Evolutionary conservation across 2,888 invertebrate species (phyloP), one percentile per base, ranked within the genome.

Genomic region (Andricus quercusramuli): DNA sequence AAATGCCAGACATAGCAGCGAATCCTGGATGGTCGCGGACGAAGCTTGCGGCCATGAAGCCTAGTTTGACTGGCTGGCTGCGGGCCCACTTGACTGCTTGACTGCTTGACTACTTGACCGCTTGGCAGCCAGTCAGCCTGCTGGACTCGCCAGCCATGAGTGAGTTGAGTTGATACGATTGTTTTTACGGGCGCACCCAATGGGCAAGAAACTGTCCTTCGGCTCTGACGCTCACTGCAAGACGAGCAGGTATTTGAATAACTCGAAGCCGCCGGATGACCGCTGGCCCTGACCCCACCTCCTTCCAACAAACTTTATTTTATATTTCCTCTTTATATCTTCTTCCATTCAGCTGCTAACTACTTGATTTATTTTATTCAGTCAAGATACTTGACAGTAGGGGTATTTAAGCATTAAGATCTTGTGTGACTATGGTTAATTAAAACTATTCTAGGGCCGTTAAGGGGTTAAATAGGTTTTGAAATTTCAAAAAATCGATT

Each of bases 131-230:
- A 82, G 82, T 74, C 81, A 78, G 65, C 80, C 80, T 78, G 80
- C 83, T 82, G 83, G 85, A 83, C 84, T 84, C 82, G 83, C 85
- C 88, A 85, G 85, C 88, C 84, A 84, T 85, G 86, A 88, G 87
- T 87, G 89, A 90, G 89, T 89, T 87, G 88, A 89, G 89, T 90
- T 89, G 90, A 90, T 91, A 89, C 92, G 90, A 91, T 92, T 90
- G 90, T 92, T 92, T 92, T 92, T 91, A 90, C 90, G 86, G 90
- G 86, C 90, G 89, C 90, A 89, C 88, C 90, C 90, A 90, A 87
- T 85, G 86, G 86, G 85, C 90, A 92, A 92, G 90, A 92, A 92
- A 91, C 89, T 89, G 91, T 91, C 90, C 91, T 90, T 89, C 91
- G 84, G 79, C 91, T 90, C 90, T 91, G 91, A 89, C 86, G 85